Percentiles rank a stretch among this genome's conserved stretches.
These are phyloP conservation scores for Lichenostomus cassidix DNA, from an alignment of 2,113 vertebrate species.

Conservation along the genomic window DNA sequence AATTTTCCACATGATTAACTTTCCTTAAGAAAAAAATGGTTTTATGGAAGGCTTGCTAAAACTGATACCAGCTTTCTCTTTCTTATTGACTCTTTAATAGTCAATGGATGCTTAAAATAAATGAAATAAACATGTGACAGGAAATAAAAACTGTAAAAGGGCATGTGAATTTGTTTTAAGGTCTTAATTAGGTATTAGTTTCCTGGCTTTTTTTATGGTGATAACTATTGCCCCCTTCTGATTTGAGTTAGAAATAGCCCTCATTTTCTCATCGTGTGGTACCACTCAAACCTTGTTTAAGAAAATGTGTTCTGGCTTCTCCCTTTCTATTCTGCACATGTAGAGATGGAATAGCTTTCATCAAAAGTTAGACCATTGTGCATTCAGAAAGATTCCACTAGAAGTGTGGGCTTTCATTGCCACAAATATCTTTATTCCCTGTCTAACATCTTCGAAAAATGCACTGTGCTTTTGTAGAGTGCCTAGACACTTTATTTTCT, in stretches of 20 bases:
- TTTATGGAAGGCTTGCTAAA: not conserved
- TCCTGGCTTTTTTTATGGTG: not conserved
- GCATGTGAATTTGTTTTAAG: not conserved
- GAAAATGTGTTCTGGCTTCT: not conserved
- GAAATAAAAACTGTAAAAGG: not conserved
- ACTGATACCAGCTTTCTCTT: not conserved
- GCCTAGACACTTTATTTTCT: not conserved
- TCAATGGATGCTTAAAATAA: not conserved
- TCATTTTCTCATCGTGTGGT: not conserved
- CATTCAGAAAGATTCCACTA: not conserved
- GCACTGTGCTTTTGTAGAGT: not conserved
- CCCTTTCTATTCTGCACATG: not conserved
- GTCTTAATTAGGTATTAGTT: not conserved
- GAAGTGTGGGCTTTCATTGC: not conserved
- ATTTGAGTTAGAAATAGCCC: not conserved
- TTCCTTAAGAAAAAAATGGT: not conserved
- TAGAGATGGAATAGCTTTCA: not conserved
- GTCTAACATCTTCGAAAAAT: not conserved
- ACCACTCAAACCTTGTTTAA: not conserved
- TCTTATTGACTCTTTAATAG: not conserved
- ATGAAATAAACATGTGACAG: not conserved
- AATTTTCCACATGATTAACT: not conserved
- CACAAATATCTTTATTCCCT: not conserved
- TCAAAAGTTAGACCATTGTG: not conserved
- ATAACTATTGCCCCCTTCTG: constrained; percentile 48